Evolutionary conservation across 2,113 vertebrate genomes (phyloP).

Genomic region (Mystacornis crossleyi): DNA sequence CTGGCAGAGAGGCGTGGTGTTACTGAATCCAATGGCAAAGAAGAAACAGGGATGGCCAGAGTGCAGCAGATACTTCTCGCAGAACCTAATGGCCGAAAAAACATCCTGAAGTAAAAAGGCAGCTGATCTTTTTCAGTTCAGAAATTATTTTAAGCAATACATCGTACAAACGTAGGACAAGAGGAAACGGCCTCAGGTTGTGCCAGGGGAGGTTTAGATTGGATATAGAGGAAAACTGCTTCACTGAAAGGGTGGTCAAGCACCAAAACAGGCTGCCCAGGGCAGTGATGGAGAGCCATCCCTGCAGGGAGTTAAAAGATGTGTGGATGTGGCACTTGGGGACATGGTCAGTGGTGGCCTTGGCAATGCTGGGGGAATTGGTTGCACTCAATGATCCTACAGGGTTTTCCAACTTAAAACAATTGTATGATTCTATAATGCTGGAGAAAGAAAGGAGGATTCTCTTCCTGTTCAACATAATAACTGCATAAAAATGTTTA

Average conservation of each 20-base stretch:
- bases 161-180: neutral
- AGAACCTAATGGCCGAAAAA: neutral
- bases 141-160: neutral
- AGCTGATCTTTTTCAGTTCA: neutral
- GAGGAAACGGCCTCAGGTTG: rapidly evolving
- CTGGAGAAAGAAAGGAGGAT: neutral
- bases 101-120: neutral
- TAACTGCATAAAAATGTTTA: neutral
- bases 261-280: neutral
- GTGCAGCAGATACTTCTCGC: neutral
- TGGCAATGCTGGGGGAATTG: neutral
- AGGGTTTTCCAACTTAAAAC: neutral
- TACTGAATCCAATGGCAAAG: neutral
- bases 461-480: neutral
- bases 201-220: neutral
- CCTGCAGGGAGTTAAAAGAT: rapidly evolving
- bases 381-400: rapidly evolving
- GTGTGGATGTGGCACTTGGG: neutral
- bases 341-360: neutral
- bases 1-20: neutral
- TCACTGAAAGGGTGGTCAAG: neutral
- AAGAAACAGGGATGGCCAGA: neutral
- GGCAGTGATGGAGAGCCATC: rapidly evolving
- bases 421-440: neutral
- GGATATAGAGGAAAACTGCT: neutral